Conservation (phyloP, 2,113 vertebrate genomes). For the Fulmarus glacialis region DNA sequence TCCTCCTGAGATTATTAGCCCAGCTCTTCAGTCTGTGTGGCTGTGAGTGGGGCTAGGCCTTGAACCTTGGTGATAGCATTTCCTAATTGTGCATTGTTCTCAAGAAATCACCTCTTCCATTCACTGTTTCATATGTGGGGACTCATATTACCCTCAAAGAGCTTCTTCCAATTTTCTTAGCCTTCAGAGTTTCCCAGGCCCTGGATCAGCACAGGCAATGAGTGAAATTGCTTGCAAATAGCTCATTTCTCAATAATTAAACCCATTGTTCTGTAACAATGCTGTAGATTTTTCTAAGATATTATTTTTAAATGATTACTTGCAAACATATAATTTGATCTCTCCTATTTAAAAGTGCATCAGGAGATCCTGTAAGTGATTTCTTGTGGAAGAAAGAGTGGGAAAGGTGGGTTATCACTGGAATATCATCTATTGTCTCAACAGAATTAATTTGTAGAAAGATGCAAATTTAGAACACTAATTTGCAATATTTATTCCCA, state of each 20-base stretch:
- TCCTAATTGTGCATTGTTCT: neutral
- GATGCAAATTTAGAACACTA: neutral
- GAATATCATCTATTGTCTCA: neutral
- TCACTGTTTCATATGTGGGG: neutral
- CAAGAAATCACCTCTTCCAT: neutral
- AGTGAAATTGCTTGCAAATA: slow-evolving; percentile 29
- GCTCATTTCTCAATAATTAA: slow-evolving; percentile 32
- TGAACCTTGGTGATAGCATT: neutral
- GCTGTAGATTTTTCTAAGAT: neutral
- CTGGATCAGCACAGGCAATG: neutral
- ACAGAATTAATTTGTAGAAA: neutral
- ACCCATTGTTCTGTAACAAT: slow-evolving; percentile 34
- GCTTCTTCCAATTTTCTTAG: neutral
- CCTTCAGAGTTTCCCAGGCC: neutral
- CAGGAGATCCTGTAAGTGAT: slow-evolving; percentile 5
- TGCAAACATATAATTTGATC: slow-evolving; percentile 48
- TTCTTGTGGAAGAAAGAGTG: neutral
- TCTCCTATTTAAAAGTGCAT: neutral
- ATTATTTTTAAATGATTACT: slow-evolving; percentile 35
- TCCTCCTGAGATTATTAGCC: too few relatives aligned
- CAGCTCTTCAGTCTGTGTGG: neutral
- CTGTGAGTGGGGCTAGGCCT: neutral
- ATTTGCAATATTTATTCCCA: slow-evolving; percentile 2
- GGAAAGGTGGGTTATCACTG: neutral
- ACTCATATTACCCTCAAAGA: neutral